phyloP scores from a whole-genome alignment of 2,888 invertebrate genomes.

The Tigriopus californicus region DNA sequence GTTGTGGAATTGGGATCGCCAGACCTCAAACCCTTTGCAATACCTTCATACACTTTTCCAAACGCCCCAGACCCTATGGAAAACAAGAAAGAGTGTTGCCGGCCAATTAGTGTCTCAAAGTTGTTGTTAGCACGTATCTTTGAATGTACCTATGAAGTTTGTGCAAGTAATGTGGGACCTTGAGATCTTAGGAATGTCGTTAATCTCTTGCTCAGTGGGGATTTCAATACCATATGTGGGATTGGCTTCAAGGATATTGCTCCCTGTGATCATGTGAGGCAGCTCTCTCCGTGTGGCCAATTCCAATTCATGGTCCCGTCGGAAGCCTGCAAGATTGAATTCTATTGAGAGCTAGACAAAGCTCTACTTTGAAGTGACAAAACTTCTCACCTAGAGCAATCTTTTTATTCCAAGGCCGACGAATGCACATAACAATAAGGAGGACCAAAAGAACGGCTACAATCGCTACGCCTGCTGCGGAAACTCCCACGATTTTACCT shows the following conservation, averaged over 20 bases:
- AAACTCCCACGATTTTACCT: constrained; percentile 34
- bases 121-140: no score
- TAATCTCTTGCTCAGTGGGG: constrained; percentile 55
- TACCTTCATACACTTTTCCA: constrained; percentile 88
- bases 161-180: constrained; percentile 66
- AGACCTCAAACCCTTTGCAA: constrained; percentile 43
- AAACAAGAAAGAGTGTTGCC: no score
- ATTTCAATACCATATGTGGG: constrained; percentile 20
- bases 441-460: constrained; percentile 35
- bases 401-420: background rate
- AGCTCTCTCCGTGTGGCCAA: no score
- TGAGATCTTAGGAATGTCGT: constrained; percentile 62
- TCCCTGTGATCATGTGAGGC: no score
- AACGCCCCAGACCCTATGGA: constrained; percentile 64
- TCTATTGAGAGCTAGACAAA: no score
- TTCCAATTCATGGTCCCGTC: no score
- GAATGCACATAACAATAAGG: background rate
- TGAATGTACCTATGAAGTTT: constrained; percentile 60
- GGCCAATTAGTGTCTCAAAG: no score
- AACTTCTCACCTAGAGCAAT: background rate
- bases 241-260: no score
- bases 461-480: constrained; percentile 37
- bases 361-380: no score
- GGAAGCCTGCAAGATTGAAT: no score
- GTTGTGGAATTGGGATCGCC: constrained; percentile 29